Conservation (phyloP, 2,888 invertebrate species). For the Trypoxylon attenuatum region DNA sequence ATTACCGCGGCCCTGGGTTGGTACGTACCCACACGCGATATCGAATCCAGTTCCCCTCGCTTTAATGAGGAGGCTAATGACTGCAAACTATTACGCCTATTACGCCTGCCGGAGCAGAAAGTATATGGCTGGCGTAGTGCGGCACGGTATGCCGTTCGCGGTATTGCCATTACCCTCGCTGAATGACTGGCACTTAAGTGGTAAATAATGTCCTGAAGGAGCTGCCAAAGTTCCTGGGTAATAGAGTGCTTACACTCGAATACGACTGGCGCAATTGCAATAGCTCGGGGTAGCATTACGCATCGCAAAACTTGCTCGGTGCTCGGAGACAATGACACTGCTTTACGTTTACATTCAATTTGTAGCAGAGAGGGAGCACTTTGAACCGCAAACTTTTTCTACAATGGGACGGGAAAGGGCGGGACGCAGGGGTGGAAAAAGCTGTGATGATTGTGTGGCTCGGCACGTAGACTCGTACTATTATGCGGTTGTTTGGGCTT, state of each 20-base stretch:
- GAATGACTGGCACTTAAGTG: neutral
- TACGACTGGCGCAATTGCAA: neutral
- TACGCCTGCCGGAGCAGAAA: neutral
- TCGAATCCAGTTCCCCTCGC: neutral
- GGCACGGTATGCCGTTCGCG: too few relatives aligned
- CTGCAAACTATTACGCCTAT: neutral
- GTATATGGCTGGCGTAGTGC: neutral
- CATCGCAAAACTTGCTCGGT: neutral
- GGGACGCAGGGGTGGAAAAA: neutral
- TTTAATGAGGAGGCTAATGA: neutral
- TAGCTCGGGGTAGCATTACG: too few relatives aligned
- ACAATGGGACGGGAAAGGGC: neutral
- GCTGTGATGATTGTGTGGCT: neutral
- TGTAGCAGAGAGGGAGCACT: too few relatives aligned
- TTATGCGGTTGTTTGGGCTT: conserved; percentile 10
- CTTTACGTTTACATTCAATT: too few relatives aligned
- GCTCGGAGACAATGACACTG: neutral
- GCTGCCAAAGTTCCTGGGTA: neutral
- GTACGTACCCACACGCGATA: conserved; percentile 2
- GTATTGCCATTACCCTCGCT: neutral
- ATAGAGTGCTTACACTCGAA: neutral
- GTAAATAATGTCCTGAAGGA: neutral
- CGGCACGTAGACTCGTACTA: neutral
- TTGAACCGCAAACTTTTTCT: neutral
- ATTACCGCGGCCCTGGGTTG: conserved; percentile 16